Evolutionary conservation across 2,888 invertebrate genomes (phyloP), one percentile per base, ranked within the genome.

Genomic region (Clunio marinus): DNA sequence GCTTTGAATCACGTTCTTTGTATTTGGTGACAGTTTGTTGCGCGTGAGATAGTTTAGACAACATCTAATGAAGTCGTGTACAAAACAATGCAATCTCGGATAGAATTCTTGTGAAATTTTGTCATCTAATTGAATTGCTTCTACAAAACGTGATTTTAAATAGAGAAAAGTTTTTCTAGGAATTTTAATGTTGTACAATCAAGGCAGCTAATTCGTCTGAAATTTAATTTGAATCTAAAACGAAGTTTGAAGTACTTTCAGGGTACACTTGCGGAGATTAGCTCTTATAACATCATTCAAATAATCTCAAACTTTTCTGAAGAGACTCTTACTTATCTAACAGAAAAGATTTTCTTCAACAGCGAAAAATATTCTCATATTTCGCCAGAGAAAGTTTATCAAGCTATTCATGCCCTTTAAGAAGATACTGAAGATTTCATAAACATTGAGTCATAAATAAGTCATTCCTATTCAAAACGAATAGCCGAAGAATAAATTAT

Each of bases 391-490:
- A 58, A 58, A 58, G 62, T 62, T 62, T 62, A 22, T 62, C 17
- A 13, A 62, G 41, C 62, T 37, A 62, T 62, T 20, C 35, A 24
- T 17, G 37, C 35, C 10, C 10, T 17, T 20, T 51, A 51, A 20
- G 10, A 27, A 3, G 20, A 51, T n/a, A 35, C 15, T 20, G 32
- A 10, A 41, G 62, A 28, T n/a, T 24, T 46, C 63, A 63, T 63
- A 63, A 63, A 63, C 46, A 45, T 2, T 25, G 17, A 35, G 51
- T 22, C 37, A 51, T 27, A 66, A 66, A 66, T 66, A 55, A 66
- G 35, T 55, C 55, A 66, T 66, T 66, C 55, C 55, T 66, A 55
- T 51, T 66, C 55, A 10, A 22, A 55, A 35, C 22, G 63, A 17
- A 66, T 66, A 66, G 55, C 51, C 66, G 24, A 22, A 17, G n/a